Percentiles rank a stretch among this genome's conserved stretches.
Evolutionary conservation across 2,113 vertebrate species (phyloP).

Genomic region (Microtus oregoni): DNA sequence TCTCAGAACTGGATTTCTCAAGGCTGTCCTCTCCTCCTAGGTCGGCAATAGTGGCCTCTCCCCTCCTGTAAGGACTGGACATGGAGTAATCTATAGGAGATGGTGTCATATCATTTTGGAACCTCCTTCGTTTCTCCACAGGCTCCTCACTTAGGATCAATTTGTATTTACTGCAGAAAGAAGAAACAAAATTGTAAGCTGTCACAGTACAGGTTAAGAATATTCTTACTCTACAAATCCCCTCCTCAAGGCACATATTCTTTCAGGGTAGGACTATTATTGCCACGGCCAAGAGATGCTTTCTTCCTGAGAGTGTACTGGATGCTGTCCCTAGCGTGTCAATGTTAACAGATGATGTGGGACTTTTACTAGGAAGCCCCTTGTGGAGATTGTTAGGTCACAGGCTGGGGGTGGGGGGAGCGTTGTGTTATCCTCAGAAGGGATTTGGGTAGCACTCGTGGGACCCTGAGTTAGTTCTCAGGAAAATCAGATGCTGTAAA

Average conservation of each 20-base stretch:
- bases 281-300: not conserved
- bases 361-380: not conserved
- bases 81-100: conserved; percentile 65
- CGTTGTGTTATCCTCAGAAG: not conserved
- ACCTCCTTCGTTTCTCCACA: conserved; percentile 73
- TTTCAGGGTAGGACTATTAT: not conserved
- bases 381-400: not conserved
- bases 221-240: conserved; percentile 6
- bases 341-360: not conserved
- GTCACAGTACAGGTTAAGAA: not conserved
- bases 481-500: not conserved
- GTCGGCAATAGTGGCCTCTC: conserved; percentile 48
- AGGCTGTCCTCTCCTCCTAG: conserved; percentile 60
- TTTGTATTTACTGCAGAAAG: conserved; percentile 74
- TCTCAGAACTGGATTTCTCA: conserved; percentile 67
- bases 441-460: not conserved
- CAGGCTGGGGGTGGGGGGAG: no score
- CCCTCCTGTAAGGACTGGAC: conserved; percentile 23
- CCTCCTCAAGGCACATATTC: not conserved
- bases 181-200: conserved; percentile 32
- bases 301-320: not conserved
- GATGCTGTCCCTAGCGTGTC: not conserved
- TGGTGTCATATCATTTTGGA: conserved; percentile 37
- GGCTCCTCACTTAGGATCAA: conserved; percentile 74
- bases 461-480: not conserved